Conservation (phyloP, 2,888 invertebrate genomes). For the Lapara coniferarum region DNA sequence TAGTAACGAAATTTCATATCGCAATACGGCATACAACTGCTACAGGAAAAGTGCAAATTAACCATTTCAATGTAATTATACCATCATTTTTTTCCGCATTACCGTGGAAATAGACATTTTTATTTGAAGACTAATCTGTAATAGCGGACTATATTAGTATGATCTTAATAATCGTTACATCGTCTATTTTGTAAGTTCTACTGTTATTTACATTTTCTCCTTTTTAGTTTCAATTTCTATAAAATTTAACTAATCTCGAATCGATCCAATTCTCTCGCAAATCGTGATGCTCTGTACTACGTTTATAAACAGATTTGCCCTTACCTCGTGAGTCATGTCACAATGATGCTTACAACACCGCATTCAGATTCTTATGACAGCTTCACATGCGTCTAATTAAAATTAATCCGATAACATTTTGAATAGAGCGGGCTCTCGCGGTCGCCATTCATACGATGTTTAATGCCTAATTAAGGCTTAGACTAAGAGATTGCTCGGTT, state of each 20-base stretch:
- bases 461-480: conserved; percentile 67
- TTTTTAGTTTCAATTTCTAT: too few species aligned
- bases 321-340: neutral
- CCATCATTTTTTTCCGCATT: too few species aligned
- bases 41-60: neutral
- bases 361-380: conserved; percentile 10
- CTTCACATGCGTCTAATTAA: conserved; percentile 57
- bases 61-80: too few species aligned
- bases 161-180: too few species aligned
- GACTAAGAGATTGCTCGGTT: conserved; percentile 50
- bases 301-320: neutral
- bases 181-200: too few species aligned
- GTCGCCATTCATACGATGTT: conserved; percentile 54
- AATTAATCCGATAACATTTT: conserved; percentile 67
- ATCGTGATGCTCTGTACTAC: neutral
- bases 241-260: neutral
- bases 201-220: too few species aligned
- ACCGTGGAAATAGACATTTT: too few species aligned
- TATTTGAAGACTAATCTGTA: neutral
- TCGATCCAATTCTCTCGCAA: too few species aligned
- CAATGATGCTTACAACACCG: neutral
- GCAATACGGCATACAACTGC: neutral
- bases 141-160: neutral
- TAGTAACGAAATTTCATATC: neutral
- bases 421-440: conserved; percentile 69